These are phyloP conservation scores for Hystrix brachyura DNA, from an alignment of 2,113 vertebrate species.

Conservation along the genomic window DNA sequence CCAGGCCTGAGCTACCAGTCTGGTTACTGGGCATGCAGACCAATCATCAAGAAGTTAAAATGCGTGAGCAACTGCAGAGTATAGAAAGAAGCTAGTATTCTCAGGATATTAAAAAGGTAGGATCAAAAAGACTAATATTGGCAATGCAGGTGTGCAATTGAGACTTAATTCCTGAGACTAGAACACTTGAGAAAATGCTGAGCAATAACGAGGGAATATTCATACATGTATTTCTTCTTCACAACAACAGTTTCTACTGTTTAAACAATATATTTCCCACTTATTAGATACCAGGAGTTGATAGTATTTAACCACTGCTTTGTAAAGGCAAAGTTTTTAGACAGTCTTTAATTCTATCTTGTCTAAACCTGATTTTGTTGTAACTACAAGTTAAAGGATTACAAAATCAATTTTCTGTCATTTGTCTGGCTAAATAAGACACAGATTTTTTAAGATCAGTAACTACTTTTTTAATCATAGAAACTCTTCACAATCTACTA, in stretches of 20 bases:
- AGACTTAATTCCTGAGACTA: neutral
- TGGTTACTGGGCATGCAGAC: neutral
- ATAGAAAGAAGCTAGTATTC: neutral
- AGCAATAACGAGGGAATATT: neutral
- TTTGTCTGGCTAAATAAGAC: constrained; percentile 34
- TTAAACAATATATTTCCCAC: neutral
- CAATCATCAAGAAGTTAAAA: neutral
- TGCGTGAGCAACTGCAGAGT: neutral
- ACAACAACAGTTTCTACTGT: neutral
- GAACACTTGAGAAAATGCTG: neutral
- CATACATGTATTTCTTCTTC: neutral
- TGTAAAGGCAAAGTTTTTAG: neutral
- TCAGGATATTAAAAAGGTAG: neutral
- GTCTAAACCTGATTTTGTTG: neutral
- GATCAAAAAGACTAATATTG: neutral
- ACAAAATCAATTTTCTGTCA: constrained; percentile 13
- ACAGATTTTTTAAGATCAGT: neutral
- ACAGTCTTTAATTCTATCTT: neutral
- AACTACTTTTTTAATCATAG: constrained; percentile 16
- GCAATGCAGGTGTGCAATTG: neutral
- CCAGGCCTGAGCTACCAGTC: neutral
- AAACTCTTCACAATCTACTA: constrained; percentile 54
- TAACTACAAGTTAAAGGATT: neutral
- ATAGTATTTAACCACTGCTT: neutral
- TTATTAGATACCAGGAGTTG: neutral